Evolutionary conservation across 2,113 vertebrate species (phyloP), one percentile per base, ranked within the genome.

Genomic region (Cottus gobio): DNA sequence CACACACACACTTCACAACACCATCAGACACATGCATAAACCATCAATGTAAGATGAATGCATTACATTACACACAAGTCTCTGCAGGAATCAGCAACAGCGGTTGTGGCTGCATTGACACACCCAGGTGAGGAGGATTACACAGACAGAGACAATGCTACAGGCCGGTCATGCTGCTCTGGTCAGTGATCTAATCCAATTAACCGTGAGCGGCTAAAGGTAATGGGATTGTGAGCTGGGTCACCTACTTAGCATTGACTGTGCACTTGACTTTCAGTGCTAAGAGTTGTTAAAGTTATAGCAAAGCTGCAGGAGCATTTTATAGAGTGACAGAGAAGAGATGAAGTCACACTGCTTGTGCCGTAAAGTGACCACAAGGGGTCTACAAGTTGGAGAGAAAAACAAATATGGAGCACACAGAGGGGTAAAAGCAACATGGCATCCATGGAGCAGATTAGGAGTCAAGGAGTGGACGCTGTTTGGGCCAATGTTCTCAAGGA

Each of bases 101-200:
- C 26, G 20, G 26, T 57, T 56, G 28, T 31, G 48, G 65, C 18
- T 64, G 22, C 22, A 7, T n/a, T 36, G 28, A 81, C 44, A 50
- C 22, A n/a, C 4, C 68, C 44, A 83, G 79, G 76, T 85, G 79
- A 79, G 72, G 28, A 64, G 71, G 82, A 85, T 88, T 85, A 75
- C 10, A 58, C 72, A 66, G 30, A 77, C 22, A 10, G 30, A n/a
- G 65, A 50, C 56, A 54, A 34, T 1, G 3, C 69, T 56, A 71
- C 18, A 57, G 68, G 79, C 69, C 57, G 2, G 74, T 81, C 72
- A 73, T 68, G 81, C 42, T 20, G 61, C 72, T 77, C 76, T 72
- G 80, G 66, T 87, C 78, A 85, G 78, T 74, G 52, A 28, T 84
- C 68, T 90, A 85, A 90, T 89, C 84, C 79, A 87, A 88, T 91